Evolutionary conservation across 2,113 vertebrate genomes (phyloP), one percentile per base, ranked within the genome.

Genomic region (Acrocephalus arundinaceus): DNA sequence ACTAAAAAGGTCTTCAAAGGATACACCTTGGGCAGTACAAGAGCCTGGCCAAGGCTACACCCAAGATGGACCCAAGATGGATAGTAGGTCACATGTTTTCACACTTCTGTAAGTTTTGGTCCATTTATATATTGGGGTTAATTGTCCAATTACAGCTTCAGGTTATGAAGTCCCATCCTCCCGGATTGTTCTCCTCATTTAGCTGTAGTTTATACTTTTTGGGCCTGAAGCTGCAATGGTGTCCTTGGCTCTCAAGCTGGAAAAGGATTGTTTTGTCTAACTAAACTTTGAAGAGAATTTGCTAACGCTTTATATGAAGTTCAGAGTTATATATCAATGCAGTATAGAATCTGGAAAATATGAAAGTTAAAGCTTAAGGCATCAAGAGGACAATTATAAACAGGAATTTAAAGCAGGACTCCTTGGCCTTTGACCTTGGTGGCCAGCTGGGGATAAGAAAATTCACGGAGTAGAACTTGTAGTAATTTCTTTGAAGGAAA

Each of bases 21-120:
- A 63, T 22, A 15, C 28, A 63, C 19, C 39, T 31, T 63, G 62
- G 62, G 39, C 19, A 63, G 18, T 43, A 31, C 28, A 31, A 43
- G 39, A 43, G 28, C 13, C 39, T 22, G 19, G 27, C 61, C 2
- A 3, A 21, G 61, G 37, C 37, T 41, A 43, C 28, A 43, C 39
- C 27, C 13, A 43, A 15, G 62, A 63, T 63, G 39, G 62, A 63
- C 39, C 27, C 13, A 43, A 21, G 62, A 63, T 63, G 28, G 62
- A 63, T 4, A 6, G 43, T 1, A 2, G 19, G 20, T 30, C 19
- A 21, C 12, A 4, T 0, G 4, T 43, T 63, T 43, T 43, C 39
- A 43, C 39, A 63, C 27, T 63, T 63, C 11, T 63, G 4, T 31
- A 63, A 63, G 62, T 63, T 43, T 63, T 31, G 39, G 39, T 31